A percentile compares a stretch with the other conserved stretches of the same genome.
These are phyloP conservation scores for Corythornis vintsioides DNA, from an alignment of 2,113 vertebrate genomes.

Conservation along the genomic window DNA sequence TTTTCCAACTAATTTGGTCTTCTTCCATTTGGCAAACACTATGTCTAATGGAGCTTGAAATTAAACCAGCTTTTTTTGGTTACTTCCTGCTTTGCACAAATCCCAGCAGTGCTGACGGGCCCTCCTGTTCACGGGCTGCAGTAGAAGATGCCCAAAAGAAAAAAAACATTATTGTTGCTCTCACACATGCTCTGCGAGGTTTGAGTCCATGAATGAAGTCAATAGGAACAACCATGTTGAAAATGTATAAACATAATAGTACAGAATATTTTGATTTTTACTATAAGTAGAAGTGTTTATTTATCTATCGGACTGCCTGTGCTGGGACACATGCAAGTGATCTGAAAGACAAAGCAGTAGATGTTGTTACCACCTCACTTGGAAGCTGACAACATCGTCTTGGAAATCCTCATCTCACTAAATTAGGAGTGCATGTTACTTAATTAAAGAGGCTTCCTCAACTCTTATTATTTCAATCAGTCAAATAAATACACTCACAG, in stretches of 20 bases:
- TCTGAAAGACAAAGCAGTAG: not conserved
- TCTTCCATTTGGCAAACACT: conserved; percentile 52
- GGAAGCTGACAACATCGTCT: not conserved
- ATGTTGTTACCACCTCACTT: not conserved
- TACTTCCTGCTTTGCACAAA: conserved; percentile 45
- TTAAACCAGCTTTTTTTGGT: conserved; percentile 61
- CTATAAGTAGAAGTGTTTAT: not conserved
- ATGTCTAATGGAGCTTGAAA: conserved; percentile 59
- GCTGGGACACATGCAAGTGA: not conserved
- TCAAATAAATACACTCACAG: conserved; percentile 9
- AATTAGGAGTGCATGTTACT: not conserved
- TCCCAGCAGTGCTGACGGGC: not conserved
- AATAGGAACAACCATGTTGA: not conserved
- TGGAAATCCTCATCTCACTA: not conserved
- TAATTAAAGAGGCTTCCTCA: conserved; percentile 31
- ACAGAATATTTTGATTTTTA: not conserved
- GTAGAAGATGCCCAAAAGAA: not conserved
- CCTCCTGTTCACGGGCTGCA: not conserved
- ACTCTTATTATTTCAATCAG: conserved; percentile 13
- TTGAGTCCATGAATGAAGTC: not conserved
- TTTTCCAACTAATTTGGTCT: conserved; percentile 39
- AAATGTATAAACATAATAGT: not conserved
- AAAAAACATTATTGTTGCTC: not conserved
- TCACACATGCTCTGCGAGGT: not conserved
- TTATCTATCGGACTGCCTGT: not conserved